Evolutionary conservation across 2,888 invertebrate genomes (phyloP).

Genomic region (Hyposoter didymator): DNA sequence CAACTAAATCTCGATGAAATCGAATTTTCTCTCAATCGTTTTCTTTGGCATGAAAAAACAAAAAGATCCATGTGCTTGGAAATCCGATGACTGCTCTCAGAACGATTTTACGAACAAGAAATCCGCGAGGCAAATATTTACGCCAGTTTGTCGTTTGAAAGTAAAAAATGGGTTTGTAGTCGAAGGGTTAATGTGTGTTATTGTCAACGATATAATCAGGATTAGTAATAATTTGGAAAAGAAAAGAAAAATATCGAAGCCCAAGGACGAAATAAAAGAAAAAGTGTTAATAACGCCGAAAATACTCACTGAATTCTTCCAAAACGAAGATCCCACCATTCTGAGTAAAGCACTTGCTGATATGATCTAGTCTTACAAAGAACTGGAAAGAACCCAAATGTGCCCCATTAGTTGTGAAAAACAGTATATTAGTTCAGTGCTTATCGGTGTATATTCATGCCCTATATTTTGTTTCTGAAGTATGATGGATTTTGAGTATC

Average conservation of each 20-base stretch:
- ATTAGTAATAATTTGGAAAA: neutral
- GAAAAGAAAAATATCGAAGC: conserved; percentile 33
- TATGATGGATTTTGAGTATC: conserved; percentile 1
- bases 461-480: conserved; percentile 30
- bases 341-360: conserved; percentile 99
- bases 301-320: conserved; percentile 99
- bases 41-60: too few relatives aligned
- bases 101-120: too few relatives aligned
- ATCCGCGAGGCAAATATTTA: too few relatives aligned
- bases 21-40: too few relatives aligned
- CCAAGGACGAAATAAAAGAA: conserved; percentile 17
- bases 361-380: conserved; percentile 99
- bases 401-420: conserved; percentile 46
- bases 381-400: conserved; percentile 91
- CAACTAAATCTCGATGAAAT: too few relatives aligned
- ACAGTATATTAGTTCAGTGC: conserved; percentile 1
- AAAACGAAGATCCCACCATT: conserved; percentile 99
- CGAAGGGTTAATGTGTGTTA: neutral
- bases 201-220: neutral
- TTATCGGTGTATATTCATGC: conserved; percentile 47
- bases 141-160: too few relatives aligned
- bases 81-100: too few relatives aligned
- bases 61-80: too few relatives aligned
- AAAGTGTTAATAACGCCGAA: conserved; percentile 5
- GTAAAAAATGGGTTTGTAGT: too few relatives aligned